Conservation (phyloP, 2,888 invertebrate species). For the Cryptocephalus moraei region DNA sequence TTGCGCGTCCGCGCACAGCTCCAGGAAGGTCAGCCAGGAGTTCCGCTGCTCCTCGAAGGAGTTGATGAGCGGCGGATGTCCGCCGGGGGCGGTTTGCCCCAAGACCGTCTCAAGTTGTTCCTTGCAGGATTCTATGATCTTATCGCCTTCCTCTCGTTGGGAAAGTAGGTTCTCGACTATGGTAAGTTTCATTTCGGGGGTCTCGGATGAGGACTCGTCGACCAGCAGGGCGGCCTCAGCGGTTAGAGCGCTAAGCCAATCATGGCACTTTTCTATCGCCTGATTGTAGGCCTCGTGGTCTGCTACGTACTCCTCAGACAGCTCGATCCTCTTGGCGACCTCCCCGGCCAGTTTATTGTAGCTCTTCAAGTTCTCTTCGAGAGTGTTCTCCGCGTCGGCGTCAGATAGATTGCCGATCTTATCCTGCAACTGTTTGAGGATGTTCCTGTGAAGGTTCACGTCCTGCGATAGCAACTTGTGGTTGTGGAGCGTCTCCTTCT, state of each 20-base stretch:
- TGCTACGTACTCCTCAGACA: conserved; percentile 60
- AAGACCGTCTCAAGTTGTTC: conserved; percentile 62
- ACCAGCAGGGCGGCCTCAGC: conserved; percentile 68
- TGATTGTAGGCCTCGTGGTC: conserved; percentile 78
- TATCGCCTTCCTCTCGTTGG: conserved; percentile 64
- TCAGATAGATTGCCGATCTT: conserved; percentile 72
- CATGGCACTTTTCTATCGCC: conserved; percentile 71
- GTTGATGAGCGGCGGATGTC: conserved; percentile 62
- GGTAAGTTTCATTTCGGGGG: conserved; percentile 62
- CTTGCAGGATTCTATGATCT: conserved; percentile 58
- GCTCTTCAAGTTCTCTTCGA: conserved; percentile 61
- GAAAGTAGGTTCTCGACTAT: conserved; percentile 66
- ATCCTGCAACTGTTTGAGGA: conserved; percentile 73
- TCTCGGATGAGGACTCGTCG: conserved; percentile 69
- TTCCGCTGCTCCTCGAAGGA: conserved; percentile 64
- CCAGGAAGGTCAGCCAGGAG: conserved; percentile 66
- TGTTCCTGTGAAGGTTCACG: conserved; percentile 73
- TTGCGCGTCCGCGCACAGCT: conserved; percentile 59
- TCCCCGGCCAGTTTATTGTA: conserved; percentile 60
- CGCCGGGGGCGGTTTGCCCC: conserved; percentile 64
- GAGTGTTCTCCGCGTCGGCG: conserved; percentile 64
- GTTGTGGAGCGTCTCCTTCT: conserved; percentile 76
- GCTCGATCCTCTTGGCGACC: conserved; percentile 54
- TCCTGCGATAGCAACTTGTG: conserved; percentile 76
- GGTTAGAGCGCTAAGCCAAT: conserved; percentile 69